A percentile compares a stretch with the other conserved stretches of the same genome.
phyloP scores from a whole-genome alignment of 1,140 invertebrate species.

The Neocloeon triangulifer region DNA sequence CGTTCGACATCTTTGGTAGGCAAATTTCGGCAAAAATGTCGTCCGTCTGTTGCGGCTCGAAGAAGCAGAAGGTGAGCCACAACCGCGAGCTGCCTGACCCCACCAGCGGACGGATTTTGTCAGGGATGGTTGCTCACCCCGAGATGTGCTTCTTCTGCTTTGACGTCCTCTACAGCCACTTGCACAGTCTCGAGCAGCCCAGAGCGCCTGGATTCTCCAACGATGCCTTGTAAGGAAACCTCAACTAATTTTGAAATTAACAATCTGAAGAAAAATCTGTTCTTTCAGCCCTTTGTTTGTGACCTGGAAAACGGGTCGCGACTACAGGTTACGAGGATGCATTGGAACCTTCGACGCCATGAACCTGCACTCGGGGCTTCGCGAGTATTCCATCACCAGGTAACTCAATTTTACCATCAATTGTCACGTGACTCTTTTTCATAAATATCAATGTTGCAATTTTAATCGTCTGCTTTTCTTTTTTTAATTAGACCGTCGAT shows the following conservation, averaged over 20 bases:
- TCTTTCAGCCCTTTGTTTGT: slow-evolving; percentile 93
- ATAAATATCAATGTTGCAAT: too few species aligned
- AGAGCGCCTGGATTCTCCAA: slow-evolving; percentile 78
- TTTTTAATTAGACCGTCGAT: too few species aligned
- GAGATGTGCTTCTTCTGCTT: slow-evolving; percentile 99
- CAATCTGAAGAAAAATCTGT: slow-evolving; percentile 11
- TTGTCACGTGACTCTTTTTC: too few species aligned
- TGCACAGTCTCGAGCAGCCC: slow-evolving; percentile 77
- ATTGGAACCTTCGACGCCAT: slow-evolving; percentile 91
- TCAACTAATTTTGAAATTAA: slow-evolving; percentile 2
- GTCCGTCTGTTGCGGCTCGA: slow-evolving; percentile 67
- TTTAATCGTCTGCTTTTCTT: too few species aligned
- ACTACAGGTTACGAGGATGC: slow-evolving; percentile 74
- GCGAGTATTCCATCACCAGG: slow-evolving; percentile 89
- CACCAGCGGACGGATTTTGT: slow-evolving; percentile 28
- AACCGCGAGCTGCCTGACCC: slow-evolving; percentile 22
- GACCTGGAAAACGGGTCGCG: slow-evolving; percentile 93
- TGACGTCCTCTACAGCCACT: slow-evolving; percentile 84
- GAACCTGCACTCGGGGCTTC: slow-evolving; percentile 74
- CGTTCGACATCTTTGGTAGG: slow-evolving; percentile 2
- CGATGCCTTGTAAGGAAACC: slow-evolving; percentile 71
- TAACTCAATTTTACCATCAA: too few species aligned
- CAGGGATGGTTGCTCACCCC: slow-evolving; percentile 53
- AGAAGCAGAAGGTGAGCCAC: slow-evolving; percentile 64
- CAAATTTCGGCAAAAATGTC: slow-evolving; percentile 31